These are phyloP conservation scores for Paedocypris sp. DNA, from an alignment of 2,113 vertebrate genomes.

Conservation along the genomic window DNA sequence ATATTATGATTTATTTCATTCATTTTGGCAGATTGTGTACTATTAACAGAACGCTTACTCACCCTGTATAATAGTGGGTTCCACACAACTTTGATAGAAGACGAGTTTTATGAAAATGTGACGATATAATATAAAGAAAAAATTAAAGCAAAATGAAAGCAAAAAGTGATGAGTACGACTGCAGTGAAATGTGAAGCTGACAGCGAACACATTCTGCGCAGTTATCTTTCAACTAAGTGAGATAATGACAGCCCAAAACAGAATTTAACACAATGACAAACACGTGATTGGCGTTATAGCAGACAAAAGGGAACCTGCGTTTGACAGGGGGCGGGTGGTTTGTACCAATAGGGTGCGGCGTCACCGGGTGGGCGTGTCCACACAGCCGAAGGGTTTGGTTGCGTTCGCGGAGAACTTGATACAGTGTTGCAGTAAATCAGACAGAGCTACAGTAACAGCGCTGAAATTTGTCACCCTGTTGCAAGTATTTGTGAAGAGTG, in stretches of 20 bases:
- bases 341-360: slow-evolving; percentile 41
- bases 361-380: slow-evolving; percentile 36
- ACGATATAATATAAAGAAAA: background rate
- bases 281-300: background rate
- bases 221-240: background rate
- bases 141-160: too few species aligned
- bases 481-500: slow-evolving; percentile 66
- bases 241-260: background rate
- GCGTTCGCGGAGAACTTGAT: slow-evolving; percentile 44
- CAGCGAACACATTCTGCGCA: too few species aligned
- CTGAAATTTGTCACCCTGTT: slow-evolving; percentile 58
- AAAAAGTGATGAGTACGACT: background rate
- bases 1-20: too few species aligned
- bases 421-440: slow-evolving; percentile 64
- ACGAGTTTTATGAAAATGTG: background rate
- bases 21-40: too few species aligned
- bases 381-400: slow-evolving; percentile 41
- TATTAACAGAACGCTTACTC: too few species aligned
- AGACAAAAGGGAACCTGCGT: background rate
- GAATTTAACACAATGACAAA: background rate
- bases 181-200: background rate
- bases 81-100: background rate
- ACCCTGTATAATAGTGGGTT: background rate
- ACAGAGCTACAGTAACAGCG: slow-evolving; percentile 53
- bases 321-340: background rate